These are phyloP conservation scores for Harmothoe impar DNA, from an alignment of 2,888 invertebrate species.

Conservation along the genomic window DNA sequence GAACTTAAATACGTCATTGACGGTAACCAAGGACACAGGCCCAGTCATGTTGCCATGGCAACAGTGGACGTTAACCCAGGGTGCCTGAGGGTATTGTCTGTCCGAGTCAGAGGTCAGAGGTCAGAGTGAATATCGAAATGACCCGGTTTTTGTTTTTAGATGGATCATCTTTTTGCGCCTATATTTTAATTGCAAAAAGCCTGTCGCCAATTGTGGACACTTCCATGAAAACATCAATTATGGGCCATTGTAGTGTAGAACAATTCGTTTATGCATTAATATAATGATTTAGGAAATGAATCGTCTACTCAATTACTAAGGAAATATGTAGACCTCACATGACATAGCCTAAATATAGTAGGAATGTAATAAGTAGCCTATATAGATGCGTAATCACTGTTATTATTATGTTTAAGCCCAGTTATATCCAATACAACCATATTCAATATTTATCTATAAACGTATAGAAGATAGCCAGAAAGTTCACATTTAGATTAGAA, in stretches of 20 bases:
- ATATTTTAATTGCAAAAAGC: not conserved
- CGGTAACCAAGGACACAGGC: not conserved
- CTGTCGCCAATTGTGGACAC: too few species aligned
- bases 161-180: not conserved
- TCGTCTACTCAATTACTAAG: not conserved
- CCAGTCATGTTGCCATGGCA: not conserved
- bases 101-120: not conserved
- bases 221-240: too few species aligned
- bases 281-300: not conserved
- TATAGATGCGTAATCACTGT: too few species aligned
- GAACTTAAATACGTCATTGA: not conserved
- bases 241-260: not conserved
- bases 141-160: not conserved
- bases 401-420: too few species aligned
- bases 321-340: not conserved
- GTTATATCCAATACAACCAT: too few species aligned
- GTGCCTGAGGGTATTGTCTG: not conserved
- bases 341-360: not conserved
- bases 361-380: too few species aligned
- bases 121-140: not conserved
- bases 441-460: too few species aligned
- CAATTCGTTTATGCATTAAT: too few species aligned
- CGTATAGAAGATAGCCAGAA: too few species aligned
- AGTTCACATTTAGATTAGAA: too few species aligned
- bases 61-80: not conserved